Evolutionary conservation across 2,113 vertebrate species (phyloP).

Genomic region (Xiphorhynchus elegans): DNA sequence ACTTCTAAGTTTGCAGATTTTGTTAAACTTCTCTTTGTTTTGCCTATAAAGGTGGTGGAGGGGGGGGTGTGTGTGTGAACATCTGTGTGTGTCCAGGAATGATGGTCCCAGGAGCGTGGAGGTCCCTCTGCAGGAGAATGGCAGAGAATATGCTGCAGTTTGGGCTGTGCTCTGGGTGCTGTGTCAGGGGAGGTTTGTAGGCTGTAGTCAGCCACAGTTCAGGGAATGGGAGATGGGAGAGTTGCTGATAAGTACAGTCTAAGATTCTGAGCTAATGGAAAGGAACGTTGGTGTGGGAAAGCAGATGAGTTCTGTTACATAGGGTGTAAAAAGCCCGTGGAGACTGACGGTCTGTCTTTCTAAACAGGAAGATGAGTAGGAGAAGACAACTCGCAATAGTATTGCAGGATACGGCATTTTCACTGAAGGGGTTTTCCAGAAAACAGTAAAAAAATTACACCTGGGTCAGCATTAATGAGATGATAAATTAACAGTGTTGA

Average conservation of each 20-base stretch:
- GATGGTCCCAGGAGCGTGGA: accelerated
- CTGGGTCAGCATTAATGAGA: not conserved
- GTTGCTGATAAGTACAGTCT: not conserved
- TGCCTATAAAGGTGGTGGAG: not conserved
- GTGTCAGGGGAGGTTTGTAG: not conserved
- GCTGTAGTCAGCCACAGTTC: not conserved
- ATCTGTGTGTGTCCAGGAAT: not conserved
- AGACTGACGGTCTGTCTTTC: not conserved
- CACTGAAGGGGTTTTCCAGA: not conserved
- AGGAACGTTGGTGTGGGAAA: not conserved
- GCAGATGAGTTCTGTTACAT: not conserved
- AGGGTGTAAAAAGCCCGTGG: not conserved
- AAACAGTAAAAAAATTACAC: not conserved
- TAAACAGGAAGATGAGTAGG: not conserved
- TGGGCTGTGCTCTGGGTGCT: not conserved
- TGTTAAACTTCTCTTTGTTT: not conserved
- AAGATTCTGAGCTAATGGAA: not conserved
- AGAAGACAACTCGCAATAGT: not conserved
- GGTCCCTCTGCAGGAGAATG: too few species aligned
- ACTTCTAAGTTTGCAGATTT: not conserved
- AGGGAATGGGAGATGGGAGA: not conserved
- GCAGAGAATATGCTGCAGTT: not conserved
- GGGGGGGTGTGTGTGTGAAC: not conserved
- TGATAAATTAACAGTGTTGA: not conserved
- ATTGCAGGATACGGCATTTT: not conserved